Base-by-base conservation (phyloP, 2,113 vertebrate genomes). In the Neoarius graeffei region DNA sequence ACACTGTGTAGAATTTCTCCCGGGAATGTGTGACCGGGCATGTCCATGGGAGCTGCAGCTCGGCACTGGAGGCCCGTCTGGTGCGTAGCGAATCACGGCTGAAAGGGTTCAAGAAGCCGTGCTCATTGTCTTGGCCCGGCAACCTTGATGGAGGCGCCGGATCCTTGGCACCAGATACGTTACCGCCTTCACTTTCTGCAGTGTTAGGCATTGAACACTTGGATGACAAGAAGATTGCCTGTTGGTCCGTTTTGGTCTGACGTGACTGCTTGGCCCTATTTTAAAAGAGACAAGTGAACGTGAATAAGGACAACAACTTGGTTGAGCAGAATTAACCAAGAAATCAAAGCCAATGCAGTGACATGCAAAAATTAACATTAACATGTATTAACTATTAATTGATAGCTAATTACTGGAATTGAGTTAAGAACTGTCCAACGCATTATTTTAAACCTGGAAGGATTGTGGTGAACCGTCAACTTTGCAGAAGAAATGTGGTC, bases 1-100 rank as follows among this genome's bases (percentile, higher is more conserved):
- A 99, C 89, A 99, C 97, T 0, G 98, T 98, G 94, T 99, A 99
- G 94, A 99, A 98, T 92, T 98, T 98, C 94, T 99, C 98, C 19
- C 95, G 92, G 74, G 98, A 98, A 82, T 99, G 98, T 19, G 97
- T 99, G 92, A 99, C 98, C 5, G 97, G 98, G 92, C 98, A 99
- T 90, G 96, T 97, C 97, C 97, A 97, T 0, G 97, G 97, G 87
- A 97, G 97, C 93, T 96, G 97, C 13, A 97, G 94, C 89, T 97
- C 97, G 7, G 93, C 95, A n/a, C 94, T 95, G 19, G 97, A 95
- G 76, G 96, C 96, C 90, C 97, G 88, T 25, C 96, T 93, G 0
- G 87, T 90, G 85, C 93, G 90, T 0, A 95, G 92, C 23, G 95
- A 59, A 0, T 96, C 96, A 71, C 95, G 91, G 84, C 94, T 93